Evolutionary conservation across 2,888 invertebrate species (phyloP), one percentile per base, ranked within the genome.

Genomic region (Phoenoteleia sp.): DNA sequence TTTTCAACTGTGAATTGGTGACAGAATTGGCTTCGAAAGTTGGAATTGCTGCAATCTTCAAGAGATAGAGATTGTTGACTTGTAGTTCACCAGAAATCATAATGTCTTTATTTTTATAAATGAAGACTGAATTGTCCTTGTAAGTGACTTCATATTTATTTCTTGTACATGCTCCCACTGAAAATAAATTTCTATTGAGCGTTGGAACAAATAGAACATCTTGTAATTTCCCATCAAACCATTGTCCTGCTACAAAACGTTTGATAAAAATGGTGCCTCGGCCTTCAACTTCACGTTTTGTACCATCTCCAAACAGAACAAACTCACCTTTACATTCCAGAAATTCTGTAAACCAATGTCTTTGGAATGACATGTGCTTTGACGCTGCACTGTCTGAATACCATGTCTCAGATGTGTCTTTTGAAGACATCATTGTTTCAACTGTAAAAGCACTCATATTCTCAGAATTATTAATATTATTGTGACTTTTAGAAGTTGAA

Each of bases 391-490:
- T 66, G 27, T 76, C 75, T 33, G 23, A 5, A 25, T 66, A 76
- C 66, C 75, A 76, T 15, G 29, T 56, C 1, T 75, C 33, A 2
- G 27, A 36, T n/a, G 45, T 62, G 25, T 13, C 39, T 5, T 39
- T 33, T 39, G 52, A 23, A 4, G 4, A n/a, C 25, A 15, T 19
- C 49, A 52, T 39, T 49, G 52, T 74, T 13, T 52, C 62, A 25
- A 39, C 52, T 52, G 62, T 49, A 62, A 74, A 62, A 23, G 74
- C 52, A 62, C 25, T 33, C 49, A 27, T 74, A 13, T 60, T 62
- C 15, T 39, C 23, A 0, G 36, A 49, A 49, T 23, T 25, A 36
- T 9, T 45, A 15, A 5, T 15, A 3, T 29, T 39, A 3, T 66
- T 36, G 15, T 54, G 49, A 23, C 2, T 17, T 39, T 66, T 36